A percentile compares a stretch with the other conserved stretches of the same genome.
phyloP scores from a whole-genome alignment of 2,797 vertebrate species.

The Enteromius paludinosus region DNA sequence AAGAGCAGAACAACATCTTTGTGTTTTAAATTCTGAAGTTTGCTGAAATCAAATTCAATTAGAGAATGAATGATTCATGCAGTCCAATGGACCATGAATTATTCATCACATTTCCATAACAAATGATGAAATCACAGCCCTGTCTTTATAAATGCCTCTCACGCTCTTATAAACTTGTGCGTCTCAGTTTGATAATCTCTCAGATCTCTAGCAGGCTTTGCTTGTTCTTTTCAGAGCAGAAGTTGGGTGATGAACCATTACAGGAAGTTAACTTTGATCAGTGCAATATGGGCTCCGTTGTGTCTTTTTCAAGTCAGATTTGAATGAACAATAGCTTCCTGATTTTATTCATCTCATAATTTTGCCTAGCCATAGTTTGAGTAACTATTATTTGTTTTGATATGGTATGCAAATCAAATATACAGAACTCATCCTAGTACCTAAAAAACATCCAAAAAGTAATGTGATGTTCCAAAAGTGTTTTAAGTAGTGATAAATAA shows the following conservation, averaged over 20 bases:
- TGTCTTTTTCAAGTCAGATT: slow-evolving; percentile 2
- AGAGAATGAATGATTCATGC: slow-evolving; percentile 63
- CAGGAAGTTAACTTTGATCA: slow-evolving; percentile 35
- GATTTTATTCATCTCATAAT: neutral
- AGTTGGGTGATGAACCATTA: slow-evolving; percentile 42
- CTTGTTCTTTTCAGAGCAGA: slow-evolving; percentile 29
- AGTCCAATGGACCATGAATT: slow-evolving; percentile 56
- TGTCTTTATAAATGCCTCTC: slow-evolving; percentile 49
- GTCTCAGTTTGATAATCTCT: slow-evolving; percentile 15
- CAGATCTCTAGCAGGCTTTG: slow-evolving; percentile 37
- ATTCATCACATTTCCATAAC: slow-evolving; percentile 62
- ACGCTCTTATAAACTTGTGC: slow-evolving; percentile 35
- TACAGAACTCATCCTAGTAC: neutral
- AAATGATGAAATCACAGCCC: slow-evolving; percentile 51
- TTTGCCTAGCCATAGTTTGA: neutral
- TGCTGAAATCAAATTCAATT: slow-evolving; percentile 62
- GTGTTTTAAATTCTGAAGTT: slow-evolving; percentile 54
- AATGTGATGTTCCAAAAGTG: neutral
- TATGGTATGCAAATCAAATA: neutral
- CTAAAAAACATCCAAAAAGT: neutral
- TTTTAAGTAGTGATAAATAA: neutral
- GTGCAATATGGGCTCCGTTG: slow-evolving; percentile 19
- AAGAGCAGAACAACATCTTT: slow-evolving; percentile 51
- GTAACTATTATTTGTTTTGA: neutral
- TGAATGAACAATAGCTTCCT: neutral